Evolutionary conservation across 2,888 invertebrate genomes (phyloP), one percentile per base, ranked within the genome.

Genomic region (Caenorhabditis macrosperma): DNA sequence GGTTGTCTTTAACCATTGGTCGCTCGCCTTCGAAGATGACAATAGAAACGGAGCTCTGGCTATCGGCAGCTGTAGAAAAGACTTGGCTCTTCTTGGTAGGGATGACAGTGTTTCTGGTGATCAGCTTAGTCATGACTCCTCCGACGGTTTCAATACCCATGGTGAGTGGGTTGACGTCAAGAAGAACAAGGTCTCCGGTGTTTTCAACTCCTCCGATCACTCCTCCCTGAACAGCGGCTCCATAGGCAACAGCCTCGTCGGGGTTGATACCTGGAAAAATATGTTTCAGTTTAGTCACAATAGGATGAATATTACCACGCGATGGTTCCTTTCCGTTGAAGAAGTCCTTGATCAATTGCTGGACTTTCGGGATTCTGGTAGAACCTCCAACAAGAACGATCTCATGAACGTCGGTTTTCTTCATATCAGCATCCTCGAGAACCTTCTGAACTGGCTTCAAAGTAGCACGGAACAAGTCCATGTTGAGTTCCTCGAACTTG

Each of bases 1-100:
- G 97, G 92, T 99, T 99, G 92, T 99, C 97, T 92, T 98, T 98
- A 83, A 98, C 98, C 97, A 99, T 97, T 24, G 98, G 96, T 89
- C 98, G 94, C 92, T 99, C 99, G 88, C 98, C 98, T 92, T 99
- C 98, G 91, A 95, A 98, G 0, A 97, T 96, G 92, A 96, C 96
- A 91, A 99, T 99, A 85, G 97, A 97, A 57, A 99, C 98, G 1
- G 97, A 97, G 92, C 97, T 96, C 91, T 99, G 99, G 92, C 97
- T 98, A 91, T 99, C 98, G 30, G 96, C 95, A 67, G 98, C 97
- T 0, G 99, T 99, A 0, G 97, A 97, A 94, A 99, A 99, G 91
- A 98, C 96, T 92, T 99, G 98, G 0, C 96, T 96, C 91, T 99
- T 98, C 93, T 97, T 98, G 59, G 97, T 98, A 28, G 99, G 98